phyloP scores from a whole-genome alignment of 2,888 invertebrate species.

The Limenitis camilla region DNA sequence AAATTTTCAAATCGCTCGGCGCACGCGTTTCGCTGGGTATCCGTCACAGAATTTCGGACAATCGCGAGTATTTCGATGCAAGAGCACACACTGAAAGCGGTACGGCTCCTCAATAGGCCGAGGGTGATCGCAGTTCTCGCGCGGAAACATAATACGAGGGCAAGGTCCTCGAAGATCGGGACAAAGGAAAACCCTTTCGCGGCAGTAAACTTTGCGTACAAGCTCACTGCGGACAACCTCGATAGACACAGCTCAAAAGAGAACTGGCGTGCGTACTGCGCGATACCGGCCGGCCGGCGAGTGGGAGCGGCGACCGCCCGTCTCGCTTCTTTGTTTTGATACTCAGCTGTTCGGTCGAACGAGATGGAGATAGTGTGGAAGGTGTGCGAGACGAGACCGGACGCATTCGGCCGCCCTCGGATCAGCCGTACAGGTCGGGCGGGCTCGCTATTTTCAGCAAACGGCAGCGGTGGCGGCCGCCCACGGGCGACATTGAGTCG shows the following conservation, averaged over 20 bases:
- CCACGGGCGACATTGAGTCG: conserved; percentile 67
- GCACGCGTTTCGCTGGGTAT: conserved; percentile 67
- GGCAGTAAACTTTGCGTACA: conserved; percentile 63
- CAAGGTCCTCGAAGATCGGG: conserved; percentile 67
- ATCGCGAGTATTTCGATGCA: conserved; percentile 54
- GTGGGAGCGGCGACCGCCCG: conserved; percentile 68
- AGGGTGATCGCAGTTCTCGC: conserved; percentile 62
- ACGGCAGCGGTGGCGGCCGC: conserved; percentile 45
- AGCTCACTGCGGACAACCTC: conserved; percentile 63
- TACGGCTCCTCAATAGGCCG: conserved; percentile 69
- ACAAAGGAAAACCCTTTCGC: conserved; percentile 72
- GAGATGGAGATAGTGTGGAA: conserved; percentile 43
- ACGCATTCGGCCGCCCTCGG: conserved; percentile 27
- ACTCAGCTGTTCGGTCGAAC: conserved; percentile 69
- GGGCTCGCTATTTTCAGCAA: conserved; percentile 53
- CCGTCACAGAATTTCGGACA: conserved; percentile 68
- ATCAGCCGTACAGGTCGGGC: conserved; percentile 37
- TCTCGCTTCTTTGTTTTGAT: conserved; percentile 75
- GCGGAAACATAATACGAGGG: conserved; percentile 71
- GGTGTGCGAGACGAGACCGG: conserved; percentile 38
- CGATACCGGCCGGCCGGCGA: conserved; percentile 73
- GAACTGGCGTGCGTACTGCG: conserved; percentile 64
- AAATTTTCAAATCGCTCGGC: conserved; percentile 67
- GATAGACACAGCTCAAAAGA: conserved; percentile 62
- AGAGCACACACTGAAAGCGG: conserved; percentile 53